phyloP scores from a whole-genome alignment of 2,888 invertebrate species.

The Ephialtes manifestator region DNA sequence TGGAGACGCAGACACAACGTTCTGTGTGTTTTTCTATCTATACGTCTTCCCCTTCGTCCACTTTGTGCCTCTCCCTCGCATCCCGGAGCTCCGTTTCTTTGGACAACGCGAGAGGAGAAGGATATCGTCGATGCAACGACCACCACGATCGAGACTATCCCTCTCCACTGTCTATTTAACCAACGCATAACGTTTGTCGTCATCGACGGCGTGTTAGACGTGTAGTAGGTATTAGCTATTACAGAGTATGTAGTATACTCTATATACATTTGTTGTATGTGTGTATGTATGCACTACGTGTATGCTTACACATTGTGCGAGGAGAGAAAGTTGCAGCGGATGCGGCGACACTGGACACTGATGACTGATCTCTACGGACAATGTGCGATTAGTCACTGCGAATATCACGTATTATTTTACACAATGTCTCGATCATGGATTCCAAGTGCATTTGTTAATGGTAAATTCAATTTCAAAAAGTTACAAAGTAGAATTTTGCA shows the following conservation, averaged over 20 bases:
- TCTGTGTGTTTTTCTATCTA: constrained; percentile 29
- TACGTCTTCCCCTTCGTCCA: constrained; percentile 25
- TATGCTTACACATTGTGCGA: constrained; percentile 3
- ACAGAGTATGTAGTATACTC: constrained; percentile 11
- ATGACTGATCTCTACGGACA: constrained; percentile 35
- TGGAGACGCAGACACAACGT: constrained; percentile 22
- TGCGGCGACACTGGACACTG: constrained; percentile 71
- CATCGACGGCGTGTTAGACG: constrained; percentile 27
- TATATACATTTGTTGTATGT: neutral
- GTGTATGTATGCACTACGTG: neutral
- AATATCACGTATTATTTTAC: neutral
- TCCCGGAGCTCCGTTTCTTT: constrained; percentile 22
- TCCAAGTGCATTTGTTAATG: neutral
- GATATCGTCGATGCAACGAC: constrained; percentile 38
- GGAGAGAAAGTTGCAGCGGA: constrained; percentile 79
- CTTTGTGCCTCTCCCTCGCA: neutral
- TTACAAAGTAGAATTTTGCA: too few species aligned
- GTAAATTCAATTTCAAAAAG: too few species aligned
- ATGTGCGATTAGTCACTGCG: constrained; percentile 31
- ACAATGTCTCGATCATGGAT: neutral
- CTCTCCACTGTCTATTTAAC: constrained; percentile 48
- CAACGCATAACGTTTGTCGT: constrained; percentile 46
- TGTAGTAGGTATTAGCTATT: constrained; percentile 37
- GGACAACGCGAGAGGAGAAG: constrained; percentile 29
- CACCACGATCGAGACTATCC: constrained; percentile 26